Evolutionary conservation across 2,888 invertebrate genomes (phyloP).

Genomic region (Drosophila niveifrons): DNA sequence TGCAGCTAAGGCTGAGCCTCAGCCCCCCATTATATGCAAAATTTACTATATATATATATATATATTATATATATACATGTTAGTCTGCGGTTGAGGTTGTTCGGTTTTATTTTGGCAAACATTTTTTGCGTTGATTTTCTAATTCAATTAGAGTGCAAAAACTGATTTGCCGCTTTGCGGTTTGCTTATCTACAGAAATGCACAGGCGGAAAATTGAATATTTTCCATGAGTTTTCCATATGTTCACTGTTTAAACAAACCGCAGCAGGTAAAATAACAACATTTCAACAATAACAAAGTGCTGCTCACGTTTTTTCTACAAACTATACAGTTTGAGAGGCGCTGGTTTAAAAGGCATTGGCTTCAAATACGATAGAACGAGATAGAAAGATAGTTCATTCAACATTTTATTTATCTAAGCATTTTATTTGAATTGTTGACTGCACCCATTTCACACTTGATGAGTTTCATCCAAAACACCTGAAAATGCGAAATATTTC

Average conservation of each 20-base stretch:
- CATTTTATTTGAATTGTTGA: conserved; percentile 16
- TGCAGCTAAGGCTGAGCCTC: conserved; percentile 36
- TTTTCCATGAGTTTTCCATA: conserved; percentile 38
- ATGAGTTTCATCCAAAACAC: conserved; percentile 32
- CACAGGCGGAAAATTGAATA: conserved; percentile 25
- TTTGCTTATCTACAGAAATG: conserved; percentile 24
- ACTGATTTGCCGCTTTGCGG: conserved; percentile 45
- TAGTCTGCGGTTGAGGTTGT: conserved; percentile 23
- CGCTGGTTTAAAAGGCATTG: not conserved
- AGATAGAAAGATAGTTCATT: no score
- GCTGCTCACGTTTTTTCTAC: conserved; percentile 5
- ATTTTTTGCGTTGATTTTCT: conserved; percentile 28
- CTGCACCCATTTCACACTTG: conserved; percentile 35
- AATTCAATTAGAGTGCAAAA: conserved; percentile 43
- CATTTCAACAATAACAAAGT: not conserved
- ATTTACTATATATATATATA: conserved; percentile 3
- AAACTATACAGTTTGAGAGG: conserved; percentile 1
- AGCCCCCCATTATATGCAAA: conserved; percentile 19
- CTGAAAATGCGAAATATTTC: conserved; percentile 49
- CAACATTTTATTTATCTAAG: not conserved
- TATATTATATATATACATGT: not conserved
- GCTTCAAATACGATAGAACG: not conserved
- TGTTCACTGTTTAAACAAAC: conserved; percentile 28
- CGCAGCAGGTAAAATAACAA: conserved; percentile 12
- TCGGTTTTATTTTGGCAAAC: conserved; percentile 26